phyloP scores from a whole-genome alignment of 2,113 vertebrate genomes.

The Rhynchomys soricoides region DNA sequence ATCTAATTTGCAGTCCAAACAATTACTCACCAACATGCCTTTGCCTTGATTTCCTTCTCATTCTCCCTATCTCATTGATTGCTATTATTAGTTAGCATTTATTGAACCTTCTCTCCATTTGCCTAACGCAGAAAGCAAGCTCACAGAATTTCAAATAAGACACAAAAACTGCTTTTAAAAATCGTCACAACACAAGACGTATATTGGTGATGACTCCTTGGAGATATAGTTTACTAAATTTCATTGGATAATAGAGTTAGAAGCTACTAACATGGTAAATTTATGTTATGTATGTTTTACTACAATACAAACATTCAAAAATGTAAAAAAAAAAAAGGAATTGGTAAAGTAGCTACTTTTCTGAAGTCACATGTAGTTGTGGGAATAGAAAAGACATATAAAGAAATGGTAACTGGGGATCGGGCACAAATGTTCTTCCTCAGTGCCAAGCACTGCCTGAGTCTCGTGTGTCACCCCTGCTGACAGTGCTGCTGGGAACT shows the following conservation, averaged over 20 bases:
- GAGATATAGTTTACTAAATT: neutral
- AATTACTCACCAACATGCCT: neutral
- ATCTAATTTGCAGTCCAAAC: neutral
- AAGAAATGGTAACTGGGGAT: neutral
- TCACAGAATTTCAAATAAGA: neutral
- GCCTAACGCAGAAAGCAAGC: neutral
- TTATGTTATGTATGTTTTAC: neutral
- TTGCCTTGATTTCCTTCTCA: conserved; percentile 35
- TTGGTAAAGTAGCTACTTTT: neutral
- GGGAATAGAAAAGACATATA: neutral
- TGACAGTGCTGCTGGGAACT: neutral
- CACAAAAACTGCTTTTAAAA: neutral
- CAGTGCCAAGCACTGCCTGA: no score
- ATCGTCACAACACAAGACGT: neutral
- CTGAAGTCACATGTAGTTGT: neutral
- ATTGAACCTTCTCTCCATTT: neutral
- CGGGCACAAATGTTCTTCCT: neutral
- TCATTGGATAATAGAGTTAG: neutral
- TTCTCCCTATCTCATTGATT: conserved; percentile 4
- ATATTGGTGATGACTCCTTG: neutral
- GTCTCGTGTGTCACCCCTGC: neutral
- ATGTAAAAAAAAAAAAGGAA: neutral
- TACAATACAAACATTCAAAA: neutral
- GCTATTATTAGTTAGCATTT: conserved; percentile 24
- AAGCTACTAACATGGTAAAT: neutral